phyloP scores from a whole-genome alignment of 2,888 invertebrate genomes.

The Cataglyphis albicans region DNA sequence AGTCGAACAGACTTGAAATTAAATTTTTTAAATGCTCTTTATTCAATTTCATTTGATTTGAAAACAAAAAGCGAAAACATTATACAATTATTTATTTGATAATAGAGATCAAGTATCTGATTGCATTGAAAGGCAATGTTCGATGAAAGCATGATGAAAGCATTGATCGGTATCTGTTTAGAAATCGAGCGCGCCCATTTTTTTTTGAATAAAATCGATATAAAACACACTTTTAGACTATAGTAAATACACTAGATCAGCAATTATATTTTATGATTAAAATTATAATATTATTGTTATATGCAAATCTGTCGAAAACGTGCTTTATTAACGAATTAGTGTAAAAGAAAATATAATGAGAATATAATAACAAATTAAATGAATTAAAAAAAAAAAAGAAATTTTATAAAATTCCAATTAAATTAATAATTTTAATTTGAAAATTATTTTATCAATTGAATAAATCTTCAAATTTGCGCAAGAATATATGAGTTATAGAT shows the following conservation, averaged over 20 bases:
- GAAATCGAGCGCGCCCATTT: conserved; percentile 64
- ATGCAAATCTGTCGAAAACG: background rate
- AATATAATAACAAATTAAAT: no score
- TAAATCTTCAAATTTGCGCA: conserved; percentile 11
- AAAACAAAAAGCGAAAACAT: background rate
- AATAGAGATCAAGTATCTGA: background rate
- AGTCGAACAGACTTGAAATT: background rate
- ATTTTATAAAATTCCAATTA: background rate
- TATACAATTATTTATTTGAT: background rate
- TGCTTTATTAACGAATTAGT: background rate
- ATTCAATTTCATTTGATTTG: background rate
- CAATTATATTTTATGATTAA: background rate
- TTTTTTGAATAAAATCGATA: conserved; percentile 54
- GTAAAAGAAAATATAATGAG: background rate
- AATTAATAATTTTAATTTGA: background rate
- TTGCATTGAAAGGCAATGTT: conserved; percentile 15
- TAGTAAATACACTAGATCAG: background rate
- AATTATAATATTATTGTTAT: background rate
- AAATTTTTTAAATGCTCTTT: background rate
- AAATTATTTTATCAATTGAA: background rate
- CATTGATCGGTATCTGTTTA: conserved; percentile 49
- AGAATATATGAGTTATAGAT: background rate
- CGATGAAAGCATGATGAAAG: conserved; percentile 18
- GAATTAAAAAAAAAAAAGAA: background rate
- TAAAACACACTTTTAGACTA: conserved; percentile 35